Percentiles rank a stretch among this genome's conserved stretches.
These are phyloP conservation scores for Sebastes hubbsi DNA, from an alignment of 2,797 vertebrate species.

Conservation along the genomic window DNA sequence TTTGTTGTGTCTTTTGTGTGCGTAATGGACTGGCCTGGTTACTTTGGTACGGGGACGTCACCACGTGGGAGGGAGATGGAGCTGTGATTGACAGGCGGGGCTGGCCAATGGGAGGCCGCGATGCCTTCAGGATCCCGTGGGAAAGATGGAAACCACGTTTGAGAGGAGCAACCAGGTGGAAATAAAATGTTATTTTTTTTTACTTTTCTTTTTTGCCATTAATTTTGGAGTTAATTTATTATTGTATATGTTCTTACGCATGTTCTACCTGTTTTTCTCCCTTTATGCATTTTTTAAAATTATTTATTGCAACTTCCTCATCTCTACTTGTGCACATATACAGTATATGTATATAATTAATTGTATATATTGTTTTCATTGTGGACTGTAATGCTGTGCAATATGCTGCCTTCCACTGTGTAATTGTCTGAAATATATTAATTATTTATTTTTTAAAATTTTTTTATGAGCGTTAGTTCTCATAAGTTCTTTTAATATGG, in stretches of 20 bases:
- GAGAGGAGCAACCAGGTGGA: fast-evolving
- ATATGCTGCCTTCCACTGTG: too few species aligned
- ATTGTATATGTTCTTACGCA: too few species aligned
- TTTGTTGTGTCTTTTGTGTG: slow-evolving; percentile 86
- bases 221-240: not conserved
- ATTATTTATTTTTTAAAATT: fast-evolving
- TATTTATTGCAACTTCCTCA: not conserved
- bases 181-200: not conserved
- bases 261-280: not conserved
- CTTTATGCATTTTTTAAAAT: not conserved
- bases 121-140: slow-evolving; percentile 57
- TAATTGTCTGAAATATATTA: not conserved
- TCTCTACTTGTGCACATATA: not conserved
- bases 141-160: slow-evolving; percentile 34
- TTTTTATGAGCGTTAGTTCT: too few species aligned
- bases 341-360: too few species aligned
- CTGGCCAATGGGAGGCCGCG: slow-evolving; percentile 56
- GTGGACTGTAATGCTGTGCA: too few species aligned
- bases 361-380: not conserved
- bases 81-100: slow-evolving; percentile 50
- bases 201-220: not conserved
- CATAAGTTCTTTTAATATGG: too few species aligned
- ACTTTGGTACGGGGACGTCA: slow-evolving; percentile 80
- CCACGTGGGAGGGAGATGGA: slow-evolving; percentile 63
- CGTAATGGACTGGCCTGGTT: slow-evolving; percentile 78